These are phyloP conservation scores for Esperia sulphurella DNA, from an alignment of 2,888 invertebrate species.

Conservation along the genomic window DNA sequence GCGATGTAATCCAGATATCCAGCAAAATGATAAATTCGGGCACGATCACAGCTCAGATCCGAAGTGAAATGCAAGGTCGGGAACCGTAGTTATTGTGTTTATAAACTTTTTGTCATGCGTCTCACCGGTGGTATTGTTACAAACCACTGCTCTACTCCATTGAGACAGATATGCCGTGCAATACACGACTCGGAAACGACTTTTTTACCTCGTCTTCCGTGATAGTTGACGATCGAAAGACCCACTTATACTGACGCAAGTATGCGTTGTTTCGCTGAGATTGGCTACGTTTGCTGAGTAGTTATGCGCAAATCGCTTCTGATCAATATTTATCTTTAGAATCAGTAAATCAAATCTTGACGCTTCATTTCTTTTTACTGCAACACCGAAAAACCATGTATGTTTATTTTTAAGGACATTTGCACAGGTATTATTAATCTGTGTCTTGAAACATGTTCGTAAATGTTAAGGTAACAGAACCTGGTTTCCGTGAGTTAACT, in stretches of 20 bases:
- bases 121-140: constrained; percentile 60
- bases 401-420: constrained; percentile 5
- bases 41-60: constrained; percentile 66
- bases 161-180: constrained; percentile 67
- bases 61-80: constrained; percentile 65
- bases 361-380: constrained; percentile 1
- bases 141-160: constrained; percentile 57
- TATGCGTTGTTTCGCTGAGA: constrained; percentile 42
- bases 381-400: constrained; percentile 1
- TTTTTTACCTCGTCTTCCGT: constrained; percentile 49
- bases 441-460: constrained; percentile 7
- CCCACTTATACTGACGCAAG: constrained; percentile 55
- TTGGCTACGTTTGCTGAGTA: constrained; percentile 36
- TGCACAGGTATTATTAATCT: constrained; percentile 7
- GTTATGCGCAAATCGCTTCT: constrained; percentile 23
- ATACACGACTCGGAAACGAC: constrained; percentile 53
- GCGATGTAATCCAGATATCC: constrained; percentile 56
- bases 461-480: constrained; percentile 17
- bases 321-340: constrained; percentile 31
- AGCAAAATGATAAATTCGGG: constrained; percentile 47
- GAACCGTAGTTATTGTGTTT: constrained; percentile 60
- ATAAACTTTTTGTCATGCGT: constrained; percentile 65
- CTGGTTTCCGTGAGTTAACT: constrained; percentile 26
- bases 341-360: constrained; percentile 5
- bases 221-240: constrained; percentile 56